Conservation (phyloP, 2,888 invertebrate species). For the Cosmopolites sordidus region DNA sequence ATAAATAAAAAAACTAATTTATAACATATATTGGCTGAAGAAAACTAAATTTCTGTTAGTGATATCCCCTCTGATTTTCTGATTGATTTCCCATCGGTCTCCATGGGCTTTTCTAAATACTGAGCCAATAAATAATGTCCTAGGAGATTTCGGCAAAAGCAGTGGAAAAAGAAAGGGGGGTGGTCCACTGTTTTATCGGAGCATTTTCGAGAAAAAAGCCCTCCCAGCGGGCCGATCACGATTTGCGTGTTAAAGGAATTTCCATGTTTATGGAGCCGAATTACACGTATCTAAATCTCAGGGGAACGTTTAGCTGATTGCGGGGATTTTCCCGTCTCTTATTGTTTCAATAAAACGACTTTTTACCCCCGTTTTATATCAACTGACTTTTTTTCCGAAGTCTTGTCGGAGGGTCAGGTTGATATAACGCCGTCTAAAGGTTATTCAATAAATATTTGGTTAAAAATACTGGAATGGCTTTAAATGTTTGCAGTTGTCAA, state of each 20-base stretch:
- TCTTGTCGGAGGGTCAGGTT: too few relatives aligned
- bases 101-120: neutral
- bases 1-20: too few relatives aligned
- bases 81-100: too few relatives aligned
- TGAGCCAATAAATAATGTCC: neutral
- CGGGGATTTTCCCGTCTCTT: neutral
- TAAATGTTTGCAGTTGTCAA: too few relatives aligned
- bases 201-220: slow-evolving; percentile 47
- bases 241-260: slow-evolving; percentile 25
- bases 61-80: too few relatives aligned
- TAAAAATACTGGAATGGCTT: too few relatives aligned
- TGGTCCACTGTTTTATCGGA: slow-evolving; percentile 44
- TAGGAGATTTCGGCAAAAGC: neutral
- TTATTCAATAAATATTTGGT: too few relatives aligned
- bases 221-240: slow-evolving; percentile 22
- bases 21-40: too few relatives aligned
- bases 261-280: slow-evolving; percentile 15
- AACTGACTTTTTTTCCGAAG: too few relatives aligned
- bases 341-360: neutral
- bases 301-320: neutral
- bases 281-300: neutral
- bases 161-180: neutral
- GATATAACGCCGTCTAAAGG: too few relatives aligned
- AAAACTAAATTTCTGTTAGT: too few relatives aligned
- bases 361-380: too few relatives aligned